Conservation (phyloP, 2,113 vertebrate genomes). For the Oceanites oceanicus region DNA sequence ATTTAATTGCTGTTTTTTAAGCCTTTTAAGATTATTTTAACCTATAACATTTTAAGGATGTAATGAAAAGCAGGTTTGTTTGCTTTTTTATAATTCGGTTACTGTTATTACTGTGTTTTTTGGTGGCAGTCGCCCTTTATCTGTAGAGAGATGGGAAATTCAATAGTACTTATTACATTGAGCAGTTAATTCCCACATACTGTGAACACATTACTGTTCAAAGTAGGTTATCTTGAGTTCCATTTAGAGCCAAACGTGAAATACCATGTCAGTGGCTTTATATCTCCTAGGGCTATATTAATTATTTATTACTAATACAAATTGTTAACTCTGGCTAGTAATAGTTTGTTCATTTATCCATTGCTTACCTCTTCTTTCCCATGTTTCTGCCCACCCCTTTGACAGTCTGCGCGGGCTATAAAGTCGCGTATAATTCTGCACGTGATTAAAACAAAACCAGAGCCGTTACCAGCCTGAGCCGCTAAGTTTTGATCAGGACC, state of each 20-base stretch:
- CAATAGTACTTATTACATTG: conserved; percentile 77
- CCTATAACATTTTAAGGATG: conserved; percentile 74
- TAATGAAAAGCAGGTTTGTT: conserved; percentile 68
- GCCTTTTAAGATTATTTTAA: conserved; percentile 76
- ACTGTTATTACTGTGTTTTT: conserved; percentile 61
- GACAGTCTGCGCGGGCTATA: background rate
- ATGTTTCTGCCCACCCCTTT: background rate
- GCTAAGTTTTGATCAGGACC: background rate
- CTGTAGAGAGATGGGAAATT: conserved; percentile 69
- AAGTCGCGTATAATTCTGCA: background rate
- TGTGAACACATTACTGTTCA: conserved; percentile 79
- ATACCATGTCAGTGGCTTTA: conserved; percentile 63
- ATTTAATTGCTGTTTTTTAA: conserved; percentile 81
- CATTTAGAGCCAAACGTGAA: conserved; percentile 71
- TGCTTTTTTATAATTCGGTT: conserved; percentile 38
- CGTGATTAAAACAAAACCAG: background rate
- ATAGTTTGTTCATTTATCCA: conserved; percentile 39
- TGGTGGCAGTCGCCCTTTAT: conserved; percentile 70
- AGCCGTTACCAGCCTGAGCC: background rate
- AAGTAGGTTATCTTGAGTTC: conserved; percentile 76
- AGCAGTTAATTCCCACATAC: conserved; percentile 82
- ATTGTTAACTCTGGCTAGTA: conserved; percentile 69
- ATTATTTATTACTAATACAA: conserved; percentile 79
- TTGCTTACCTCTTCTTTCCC: background rate
- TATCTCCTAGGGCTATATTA: conserved; percentile 74